A percentile compares a stretch with the other conserved stretches of the same genome.
These are phyloP conservation scores for Drosophila multiciliata DNA, from an alignment of 2,888 invertebrate genomes.

Conservation along the genomic window DNA sequence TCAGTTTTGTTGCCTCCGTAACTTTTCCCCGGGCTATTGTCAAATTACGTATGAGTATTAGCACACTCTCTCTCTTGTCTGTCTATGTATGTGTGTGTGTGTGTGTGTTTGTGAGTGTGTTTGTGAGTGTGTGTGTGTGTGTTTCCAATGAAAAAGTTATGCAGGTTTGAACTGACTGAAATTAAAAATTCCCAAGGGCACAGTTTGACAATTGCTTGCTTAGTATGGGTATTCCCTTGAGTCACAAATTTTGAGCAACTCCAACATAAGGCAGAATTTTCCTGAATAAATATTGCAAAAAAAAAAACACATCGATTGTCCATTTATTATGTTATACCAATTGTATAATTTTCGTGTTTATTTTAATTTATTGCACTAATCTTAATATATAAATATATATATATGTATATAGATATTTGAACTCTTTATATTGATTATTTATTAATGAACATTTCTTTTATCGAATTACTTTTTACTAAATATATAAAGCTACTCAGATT, in stretches of 20 bases:
- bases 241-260: neutral
- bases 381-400: conserved; percentile 28
- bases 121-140: conserved; percentile 8
- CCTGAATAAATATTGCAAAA: conserved; percentile 10
- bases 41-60: conserved; percentile 32
- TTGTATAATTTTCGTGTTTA: conserved; percentile 52
- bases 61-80: conserved; percentile 24
- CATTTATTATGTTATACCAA: conserved; percentile 27
- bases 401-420: conserved; percentile 1
- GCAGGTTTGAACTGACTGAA: conserved; percentile 33
- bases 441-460: neutral
- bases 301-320: conserved; percentile 9
- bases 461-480: neutral
- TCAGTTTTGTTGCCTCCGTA: conserved; percentile 25
- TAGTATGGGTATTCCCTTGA: conserved; percentile 27
- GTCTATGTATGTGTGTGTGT: conserved; percentile 1
- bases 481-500: neutral
- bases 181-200: conserved; percentile 52
- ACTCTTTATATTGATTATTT: conserved; percentile 8
- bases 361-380: conserved; percentile 44
- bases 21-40: conserved; percentile 41
- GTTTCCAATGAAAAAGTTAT: conserved; percentile 18
- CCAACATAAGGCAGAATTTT: neutral
- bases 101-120: neutral
- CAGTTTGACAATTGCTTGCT: conserved; percentile 44